phyloP scores from a whole-genome alignment of 2,113 vertebrate genomes.

The Prinia subflava region DNA sequence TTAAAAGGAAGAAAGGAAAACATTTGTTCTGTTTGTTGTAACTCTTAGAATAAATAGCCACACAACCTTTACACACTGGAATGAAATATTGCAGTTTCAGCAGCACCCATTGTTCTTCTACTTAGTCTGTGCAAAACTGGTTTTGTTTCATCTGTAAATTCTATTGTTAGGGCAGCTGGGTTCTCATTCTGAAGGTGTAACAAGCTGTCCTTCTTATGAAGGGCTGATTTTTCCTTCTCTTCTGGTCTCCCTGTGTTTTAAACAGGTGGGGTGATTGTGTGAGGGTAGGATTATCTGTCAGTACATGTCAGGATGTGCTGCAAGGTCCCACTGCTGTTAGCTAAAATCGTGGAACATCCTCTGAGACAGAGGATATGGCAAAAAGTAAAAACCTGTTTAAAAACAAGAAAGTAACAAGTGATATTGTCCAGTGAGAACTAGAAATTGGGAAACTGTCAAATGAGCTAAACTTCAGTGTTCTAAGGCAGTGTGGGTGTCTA shows the following conservation, averaged over 20 bases:
- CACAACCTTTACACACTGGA: not conserved
- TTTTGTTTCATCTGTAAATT: not conserved
- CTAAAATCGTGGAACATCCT: not conserved
- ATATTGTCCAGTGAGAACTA: not conserved
- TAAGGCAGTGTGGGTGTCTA: not conserved
- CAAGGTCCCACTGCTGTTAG: not conserved
- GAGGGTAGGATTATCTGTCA: accelerated
- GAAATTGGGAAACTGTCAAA: not conserved
- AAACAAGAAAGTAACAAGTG: not conserved
- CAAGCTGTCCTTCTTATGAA: not conserved
- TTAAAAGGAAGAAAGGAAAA: not conserved
- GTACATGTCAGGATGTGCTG: not conserved
- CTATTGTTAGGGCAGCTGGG: not conserved
- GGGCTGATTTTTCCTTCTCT: not conserved
- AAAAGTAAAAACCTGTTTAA: not conserved
- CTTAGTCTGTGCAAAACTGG: not conserved
- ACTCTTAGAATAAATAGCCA: not conserved
- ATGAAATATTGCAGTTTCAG: not conserved
- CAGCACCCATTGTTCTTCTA: not conserved
- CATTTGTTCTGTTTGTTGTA: not conserved
- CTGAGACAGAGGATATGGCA: not conserved
- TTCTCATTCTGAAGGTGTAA: not conserved
- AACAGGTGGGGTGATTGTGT: not conserved
- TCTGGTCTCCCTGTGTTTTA: not conserved
- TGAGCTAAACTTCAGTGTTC: not conserved